phyloP scores from a whole-genome alignment of 1,140 invertebrate species.

The Magallana gigas region DNA sequence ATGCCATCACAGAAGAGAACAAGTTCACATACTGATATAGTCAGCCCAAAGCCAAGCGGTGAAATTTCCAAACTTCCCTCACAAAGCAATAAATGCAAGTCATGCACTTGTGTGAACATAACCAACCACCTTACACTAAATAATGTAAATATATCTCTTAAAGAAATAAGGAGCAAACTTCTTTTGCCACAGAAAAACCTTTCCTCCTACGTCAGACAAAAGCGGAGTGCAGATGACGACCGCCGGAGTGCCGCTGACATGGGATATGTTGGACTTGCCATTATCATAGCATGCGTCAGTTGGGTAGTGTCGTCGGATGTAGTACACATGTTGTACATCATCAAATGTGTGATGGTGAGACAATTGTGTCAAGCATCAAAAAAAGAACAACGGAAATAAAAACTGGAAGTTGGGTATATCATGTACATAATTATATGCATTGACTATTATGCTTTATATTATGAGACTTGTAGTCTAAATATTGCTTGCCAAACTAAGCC shows the following conservation, averaged over 20 bases:
- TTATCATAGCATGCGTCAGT: neutral
- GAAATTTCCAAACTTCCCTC: too few relatives aligned
- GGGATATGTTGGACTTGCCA: neutral
- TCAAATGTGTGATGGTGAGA: neutral
- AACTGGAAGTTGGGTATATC: too few relatives aligned
- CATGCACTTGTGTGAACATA: neutral
- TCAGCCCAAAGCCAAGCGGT: too few relatives aligned
- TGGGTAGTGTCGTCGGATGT: neutral
- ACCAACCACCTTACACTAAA: neutral
- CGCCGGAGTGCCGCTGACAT: neutral
- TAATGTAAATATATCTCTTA: neutral
- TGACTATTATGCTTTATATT: too few relatives aligned
- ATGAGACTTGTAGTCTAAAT: too few relatives aligned
- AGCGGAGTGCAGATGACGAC: neutral
- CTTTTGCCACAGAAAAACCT: neutral
- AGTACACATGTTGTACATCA: neutral
- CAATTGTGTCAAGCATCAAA: too few relatives aligned
- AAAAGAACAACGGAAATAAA: too few relatives aligned
- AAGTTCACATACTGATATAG: too few relatives aligned
- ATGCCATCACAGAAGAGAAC: too few relatives aligned
- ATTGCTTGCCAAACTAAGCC: too few relatives aligned
- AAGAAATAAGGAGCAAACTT: neutral
- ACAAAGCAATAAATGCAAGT: neutral
- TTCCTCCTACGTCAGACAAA: neutral
- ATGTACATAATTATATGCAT: too few relatives aligned